phyloP scores from a whole-genome alignment of 1,140 invertebrate species.

The Brachystomella parvula region DNA sequence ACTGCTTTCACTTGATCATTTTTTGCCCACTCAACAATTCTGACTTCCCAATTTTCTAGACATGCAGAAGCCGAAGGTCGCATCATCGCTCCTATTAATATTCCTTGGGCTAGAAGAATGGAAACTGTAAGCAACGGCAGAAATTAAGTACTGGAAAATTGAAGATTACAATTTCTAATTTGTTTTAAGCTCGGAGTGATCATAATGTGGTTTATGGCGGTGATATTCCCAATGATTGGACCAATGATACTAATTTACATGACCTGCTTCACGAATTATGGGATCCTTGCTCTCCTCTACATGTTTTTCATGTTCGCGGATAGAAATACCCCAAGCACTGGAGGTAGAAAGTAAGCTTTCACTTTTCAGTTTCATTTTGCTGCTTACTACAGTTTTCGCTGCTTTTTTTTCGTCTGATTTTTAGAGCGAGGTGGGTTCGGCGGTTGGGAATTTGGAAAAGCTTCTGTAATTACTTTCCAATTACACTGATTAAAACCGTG shows the following conservation, averaged over 20 bases:
- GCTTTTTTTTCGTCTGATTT: conserved; percentile 31
- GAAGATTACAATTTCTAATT: not conserved
- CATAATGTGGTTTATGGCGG: not conserved
- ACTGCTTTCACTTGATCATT: not conserved
- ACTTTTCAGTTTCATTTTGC: not conserved
- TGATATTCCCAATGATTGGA: not conserved
- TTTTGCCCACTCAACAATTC: not conserved
- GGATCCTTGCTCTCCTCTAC: not conserved
- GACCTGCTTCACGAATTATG: not conserved
- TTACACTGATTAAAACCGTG: conserved; percentile 68
- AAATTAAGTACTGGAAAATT: not conserved
- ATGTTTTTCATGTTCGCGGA: conserved; percentile 43
- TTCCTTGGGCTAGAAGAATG: not conserved
- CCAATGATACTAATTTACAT: not conserved
- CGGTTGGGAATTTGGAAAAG: conserved; percentile 62
- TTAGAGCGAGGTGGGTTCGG: conserved; percentile 54
- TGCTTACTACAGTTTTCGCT: not conserved
- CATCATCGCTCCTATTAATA: not conserved
- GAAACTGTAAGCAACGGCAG: not conserved
- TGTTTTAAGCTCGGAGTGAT: too few relatives aligned
- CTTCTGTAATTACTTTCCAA: conserved; percentile 73
- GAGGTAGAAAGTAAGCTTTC: conserved; percentile 52
- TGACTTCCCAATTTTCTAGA: not conserved
- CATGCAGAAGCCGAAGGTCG: not conserved
- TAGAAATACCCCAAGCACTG: conserved; percentile 50